These are phyloP conservation scores for Drepana arcuata DNA, from an alignment of 1,140 invertebrate genomes.

Conservation along the genomic window DNA sequence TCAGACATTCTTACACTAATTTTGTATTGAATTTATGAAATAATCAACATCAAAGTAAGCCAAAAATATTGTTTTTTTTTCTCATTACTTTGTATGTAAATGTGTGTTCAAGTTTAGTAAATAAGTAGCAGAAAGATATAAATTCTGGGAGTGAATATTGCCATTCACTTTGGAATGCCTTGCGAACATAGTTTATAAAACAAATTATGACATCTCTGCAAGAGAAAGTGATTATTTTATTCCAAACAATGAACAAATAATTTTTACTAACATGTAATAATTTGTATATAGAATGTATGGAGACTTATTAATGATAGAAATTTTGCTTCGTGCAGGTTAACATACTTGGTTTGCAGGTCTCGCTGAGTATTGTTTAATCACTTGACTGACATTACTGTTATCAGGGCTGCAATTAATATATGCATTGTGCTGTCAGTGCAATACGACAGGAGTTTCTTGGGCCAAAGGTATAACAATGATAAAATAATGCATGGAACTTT, in stretches of 20 bases:
- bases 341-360: conserved; percentile 16
- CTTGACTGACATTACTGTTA: conserved; percentile 17
- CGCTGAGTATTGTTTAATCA: conserved; percentile 12
- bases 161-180: conserved; percentile 22
- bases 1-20: conserved; percentile 15
- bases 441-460: too few relatives aligned
- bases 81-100: conserved; percentile 37
- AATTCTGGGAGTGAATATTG: conserved; percentile 24
- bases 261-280: conserved; percentile 24
- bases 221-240: conserved; percentile 40
- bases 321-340: conserved; percentile 16
- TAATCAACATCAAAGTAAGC: conserved; percentile 45
- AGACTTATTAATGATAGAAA: conserved; percentile 18
- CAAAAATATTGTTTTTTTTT: conserved; percentile 48
- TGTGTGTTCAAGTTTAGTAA: conserved; percentile 57
- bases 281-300: conserved; percentile 30
- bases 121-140: conserved; percentile 51
- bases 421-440: too few relatives aligned
- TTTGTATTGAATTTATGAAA: conserved; percentile 36
- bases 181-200: conserved; percentile 25
- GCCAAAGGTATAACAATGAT: too few relatives aligned
- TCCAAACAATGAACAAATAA: conserved; percentile 51
- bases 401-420: too few relatives aligned
- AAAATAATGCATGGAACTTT: too few relatives aligned
- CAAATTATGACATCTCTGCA: conserved; percentile 28